Evolutionary conservation across 2,888 invertebrate genomes (phyloP).

Genomic region (Melitaea athalia): DNA sequence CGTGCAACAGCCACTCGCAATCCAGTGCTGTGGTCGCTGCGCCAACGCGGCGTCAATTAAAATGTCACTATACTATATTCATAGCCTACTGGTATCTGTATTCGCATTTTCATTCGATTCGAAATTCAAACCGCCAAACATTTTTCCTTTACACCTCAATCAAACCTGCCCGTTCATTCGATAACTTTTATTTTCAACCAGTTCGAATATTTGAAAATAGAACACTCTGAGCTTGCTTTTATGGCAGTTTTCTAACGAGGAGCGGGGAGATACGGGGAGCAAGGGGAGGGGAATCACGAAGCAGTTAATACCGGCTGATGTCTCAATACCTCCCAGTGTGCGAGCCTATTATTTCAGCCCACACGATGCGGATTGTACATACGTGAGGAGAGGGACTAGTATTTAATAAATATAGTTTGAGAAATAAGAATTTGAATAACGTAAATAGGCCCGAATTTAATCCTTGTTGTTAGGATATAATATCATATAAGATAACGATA

Average conservation of each 20-base stretch:
- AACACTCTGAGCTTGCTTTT: slow-evolving; percentile 32
- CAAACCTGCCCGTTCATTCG: slow-evolving; percentile 27
- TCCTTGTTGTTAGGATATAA: too few relatives aligned
- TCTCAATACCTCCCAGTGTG: slow-evolving; percentile 83
- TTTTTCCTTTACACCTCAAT: slow-evolving; percentile 19
- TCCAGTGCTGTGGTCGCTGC: too few relatives aligned
- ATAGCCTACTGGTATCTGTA: background rate
- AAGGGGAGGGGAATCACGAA: slow-evolving; percentile 46
- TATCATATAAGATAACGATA: too few relatives aligned
- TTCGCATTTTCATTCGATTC: slow-evolving; percentile 6
- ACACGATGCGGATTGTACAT: slow-evolving; percentile 65
- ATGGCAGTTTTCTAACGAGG: slow-evolving; percentile 43
- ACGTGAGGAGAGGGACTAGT: slow-evolving; percentile 52
- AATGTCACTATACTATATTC: background rate
- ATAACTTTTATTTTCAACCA: slow-evolving; percentile 21
- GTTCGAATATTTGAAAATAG: slow-evolving; percentile 33
- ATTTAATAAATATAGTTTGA: background rate
- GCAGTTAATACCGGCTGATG: slow-evolving; percentile 74
- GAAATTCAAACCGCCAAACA: slow-evolving; percentile 27
- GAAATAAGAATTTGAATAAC: too few relatives aligned
- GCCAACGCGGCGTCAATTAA: background rate
- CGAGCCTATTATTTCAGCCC: slow-evolving; percentile 80
- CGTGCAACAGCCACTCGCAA: too few relatives aligned
- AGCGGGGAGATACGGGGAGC: slow-evolving; percentile 35
- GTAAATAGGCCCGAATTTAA: too few relatives aligned